These are phyloP conservation scores for Heliconius aoede DNA, from an alignment of 2,888 invertebrate genomes.

Conservation along the genomic window DNA sequence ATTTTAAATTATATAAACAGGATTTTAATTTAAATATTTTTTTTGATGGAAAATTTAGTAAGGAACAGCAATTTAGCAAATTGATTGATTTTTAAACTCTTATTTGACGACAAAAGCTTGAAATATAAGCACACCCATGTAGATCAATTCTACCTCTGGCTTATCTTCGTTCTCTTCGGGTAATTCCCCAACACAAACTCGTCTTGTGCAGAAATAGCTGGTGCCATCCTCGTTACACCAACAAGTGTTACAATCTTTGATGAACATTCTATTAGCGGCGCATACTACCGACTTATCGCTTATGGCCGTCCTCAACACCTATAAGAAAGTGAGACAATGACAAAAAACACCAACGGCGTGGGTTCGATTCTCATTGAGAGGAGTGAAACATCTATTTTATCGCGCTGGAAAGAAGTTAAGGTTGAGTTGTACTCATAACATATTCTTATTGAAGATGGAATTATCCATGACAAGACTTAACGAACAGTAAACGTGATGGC, in stretches of 20 bases:
- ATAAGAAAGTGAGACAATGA: slow-evolving; percentile 29
- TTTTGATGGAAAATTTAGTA: not conserved
- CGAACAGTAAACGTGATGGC: too few species aligned
- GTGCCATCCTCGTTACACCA: slow-evolving; percentile 80
- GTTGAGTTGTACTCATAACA: too few species aligned
- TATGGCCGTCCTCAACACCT: slow-evolving; percentile 53
- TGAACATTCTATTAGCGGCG: slow-evolving; percentile 74
- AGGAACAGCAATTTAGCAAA: not conserved
- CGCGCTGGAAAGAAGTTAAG: not conserved
- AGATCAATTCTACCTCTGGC: slow-evolving; percentile 56
- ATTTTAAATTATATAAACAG: slow-evolving; percentile 19
- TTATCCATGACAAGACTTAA: too few species aligned
- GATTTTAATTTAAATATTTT: too few species aligned
- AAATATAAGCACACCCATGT: not conserved
- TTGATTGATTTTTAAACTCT: too few species aligned
- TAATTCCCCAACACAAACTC: slow-evolving; percentile 66
- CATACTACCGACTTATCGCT: slow-evolving; percentile 63
- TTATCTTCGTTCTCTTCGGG: slow-evolving; percentile 62
- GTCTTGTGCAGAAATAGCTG: slow-evolving; percentile 77
- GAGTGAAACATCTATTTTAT: not conserved
- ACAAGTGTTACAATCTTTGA: slow-evolving; percentile 79
- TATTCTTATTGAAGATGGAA: too few species aligned
- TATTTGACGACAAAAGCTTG: not conserved
- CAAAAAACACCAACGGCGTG: not conserved
- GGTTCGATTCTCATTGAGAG: not conserved